These are phyloP conservation scores for Turritopsis dohrnii DNA, from an alignment of 30 jellyfish, hydroid and myxozoan genomes.

Conservation along the genomic window DNA sequence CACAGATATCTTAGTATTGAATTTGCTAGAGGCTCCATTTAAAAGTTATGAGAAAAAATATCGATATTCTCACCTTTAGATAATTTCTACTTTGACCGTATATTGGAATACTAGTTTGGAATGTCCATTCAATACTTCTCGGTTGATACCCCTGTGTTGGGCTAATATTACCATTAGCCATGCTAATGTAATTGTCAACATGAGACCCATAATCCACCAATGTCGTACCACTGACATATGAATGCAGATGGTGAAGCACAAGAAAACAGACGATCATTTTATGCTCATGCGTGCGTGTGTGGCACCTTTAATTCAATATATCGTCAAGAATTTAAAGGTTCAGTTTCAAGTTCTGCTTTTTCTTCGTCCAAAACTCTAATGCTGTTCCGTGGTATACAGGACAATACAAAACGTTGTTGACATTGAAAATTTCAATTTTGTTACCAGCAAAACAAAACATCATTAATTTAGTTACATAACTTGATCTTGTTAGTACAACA, in stretches of 20 bases:
- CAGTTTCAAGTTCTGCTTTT: no score
- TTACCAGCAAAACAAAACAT: background rate
- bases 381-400: no score
- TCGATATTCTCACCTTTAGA: background rate
- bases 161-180: background rate
- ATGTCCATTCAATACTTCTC: background rate
- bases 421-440: background rate
- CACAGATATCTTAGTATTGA: no score
- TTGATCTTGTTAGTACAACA: no score
- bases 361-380: no score
- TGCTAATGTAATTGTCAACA: background rate
- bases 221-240: background rate
- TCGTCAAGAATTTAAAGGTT: background rate
- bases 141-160: background rate
- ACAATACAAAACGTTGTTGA: background rate
- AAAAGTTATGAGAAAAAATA: background rate
- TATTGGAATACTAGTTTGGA: background rate
- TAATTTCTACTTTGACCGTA: background rate
- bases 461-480: background rate
- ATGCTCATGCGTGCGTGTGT: background rate
- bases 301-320: background rate
- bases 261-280: background rate
- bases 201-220: background rate
- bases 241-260: background rate
- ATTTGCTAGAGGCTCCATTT: no score